These are phyloP conservation scores for Steinernema scapterisci DNA, from an alignment of 2,888 invertebrate species.

Conservation along the genomic window DNA sequence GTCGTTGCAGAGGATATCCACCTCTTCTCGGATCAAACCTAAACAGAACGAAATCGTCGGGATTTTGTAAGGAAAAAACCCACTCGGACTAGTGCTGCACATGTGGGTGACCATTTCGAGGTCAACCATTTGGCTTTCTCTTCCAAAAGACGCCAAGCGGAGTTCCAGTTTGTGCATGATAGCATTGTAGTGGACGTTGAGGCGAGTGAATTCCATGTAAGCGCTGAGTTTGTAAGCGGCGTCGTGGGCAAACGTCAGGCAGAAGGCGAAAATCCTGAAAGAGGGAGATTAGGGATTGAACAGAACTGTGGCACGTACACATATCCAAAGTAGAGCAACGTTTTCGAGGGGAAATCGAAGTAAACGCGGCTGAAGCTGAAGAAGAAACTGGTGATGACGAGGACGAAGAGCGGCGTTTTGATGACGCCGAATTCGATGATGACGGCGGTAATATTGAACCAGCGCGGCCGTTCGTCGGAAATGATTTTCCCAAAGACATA, in stretches of 20 bases:
- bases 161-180: slow-evolving; percentile 39
- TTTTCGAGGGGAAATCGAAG: slow-evolving; percentile 78
- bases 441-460: background rate
- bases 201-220: background rate
- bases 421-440: slow-evolving; percentile 56
- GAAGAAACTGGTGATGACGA: slow-evolving; percentile 63
- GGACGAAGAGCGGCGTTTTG: slow-evolving; percentile 62
- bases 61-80: background rate
- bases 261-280: slow-evolving; percentile 20
- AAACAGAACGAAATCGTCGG: slow-evolving; percentile 49
- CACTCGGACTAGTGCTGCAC: slow-evolving; percentile 52
- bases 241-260: slow-evolving; percentile 3
- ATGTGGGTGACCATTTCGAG: slow-evolving; percentile 55
- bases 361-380: slow-evolving; percentile 73
- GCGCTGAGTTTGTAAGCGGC: background rate
- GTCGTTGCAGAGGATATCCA: slow-evolving; percentile 81
- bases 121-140: slow-evolving; percentile 44
- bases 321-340: slow-evolving; percentile 83
- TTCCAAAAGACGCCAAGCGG: background rate
- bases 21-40: slow-evolving; percentile 77
- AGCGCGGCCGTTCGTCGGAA: background rate
- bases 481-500: slow-evolving; percentile 22
- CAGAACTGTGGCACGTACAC: slow-evolving; percentile 78
- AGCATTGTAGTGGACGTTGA: slow-evolving; percentile 43
- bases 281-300: background rate